phyloP scores from a whole-genome alignment of 2,888 invertebrate species.

The Tinea semifulvella region DNA sequence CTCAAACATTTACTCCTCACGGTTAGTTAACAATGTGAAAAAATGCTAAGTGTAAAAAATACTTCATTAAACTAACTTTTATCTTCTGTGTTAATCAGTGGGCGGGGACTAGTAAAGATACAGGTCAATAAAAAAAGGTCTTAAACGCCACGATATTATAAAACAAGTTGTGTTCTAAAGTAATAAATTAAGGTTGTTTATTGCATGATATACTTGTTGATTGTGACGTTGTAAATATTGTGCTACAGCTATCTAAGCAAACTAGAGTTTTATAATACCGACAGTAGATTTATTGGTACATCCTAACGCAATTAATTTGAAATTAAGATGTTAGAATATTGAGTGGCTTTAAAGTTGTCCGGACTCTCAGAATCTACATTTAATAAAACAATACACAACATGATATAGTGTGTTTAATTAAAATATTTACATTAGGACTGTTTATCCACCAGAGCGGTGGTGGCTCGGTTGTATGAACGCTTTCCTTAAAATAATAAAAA shows the following conservation, averaged over 20 bases:
- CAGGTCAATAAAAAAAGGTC: not conserved
- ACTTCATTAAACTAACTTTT: constrained; percentile 53
- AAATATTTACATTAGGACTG: constrained; percentile 7
- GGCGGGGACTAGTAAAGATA: constrained; percentile 32
- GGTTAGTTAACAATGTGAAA: constrained; percentile 52
- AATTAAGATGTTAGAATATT: constrained; percentile 44
- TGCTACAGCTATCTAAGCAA: constrained; percentile 33
- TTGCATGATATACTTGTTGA: constrained; percentile 15
- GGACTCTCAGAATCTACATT: not conserved
- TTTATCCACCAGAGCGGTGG: too few species aligned
- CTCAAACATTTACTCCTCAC: constrained; percentile 20
- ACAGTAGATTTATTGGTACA: constrained; percentile 48
- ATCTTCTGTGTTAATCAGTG: constrained; percentile 55
- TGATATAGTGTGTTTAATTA: constrained; percentile 11
- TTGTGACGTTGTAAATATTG: constrained; percentile 1
- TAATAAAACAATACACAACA: constrained; percentile 12
- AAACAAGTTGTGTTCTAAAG: constrained; percentile 20
- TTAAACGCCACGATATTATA: not conserved
- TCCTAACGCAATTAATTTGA: constrained; percentile 45
- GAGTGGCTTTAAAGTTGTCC: constrained; percentile 21
- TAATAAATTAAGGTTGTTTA: constrained; percentile 19
- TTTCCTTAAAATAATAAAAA: too few species aligned
- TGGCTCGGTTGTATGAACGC: too few species aligned
- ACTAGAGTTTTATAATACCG: constrained; percentile 43
- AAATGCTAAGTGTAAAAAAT: constrained; percentile 53